Base-by-base conservation (phyloP, 2,113 vertebrate genomes). In the Polyodon spathula region DNA sequence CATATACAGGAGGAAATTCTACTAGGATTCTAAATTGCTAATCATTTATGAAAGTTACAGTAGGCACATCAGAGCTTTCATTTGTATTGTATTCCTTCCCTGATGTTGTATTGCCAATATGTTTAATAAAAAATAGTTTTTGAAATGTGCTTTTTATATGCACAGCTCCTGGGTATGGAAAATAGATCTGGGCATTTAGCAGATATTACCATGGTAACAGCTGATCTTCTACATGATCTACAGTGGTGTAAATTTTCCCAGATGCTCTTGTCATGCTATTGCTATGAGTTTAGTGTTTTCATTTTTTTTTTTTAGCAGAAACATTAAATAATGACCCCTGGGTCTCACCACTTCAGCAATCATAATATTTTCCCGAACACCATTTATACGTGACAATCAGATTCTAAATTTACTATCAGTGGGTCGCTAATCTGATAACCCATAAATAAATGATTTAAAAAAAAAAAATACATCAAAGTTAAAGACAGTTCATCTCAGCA, bases 71-170 rank as follows among this genome's bases (percentile, higher is more conserved):
- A 50, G 5, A 50, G n/a, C 5, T 7, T 14, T 5, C 58, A 61
- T 50, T 55, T 37, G 12, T 6, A 38, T 42, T 66, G 56, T 52
- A 58, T 58, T 44, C 56, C 43, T 66, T 58, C 46, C 59, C 48
- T 14, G 43, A 15, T 41, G 44, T 37, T 54, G 60, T 46, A 37
- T 61, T 14, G 53, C 42, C 39, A 43, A 2, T 37, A 59, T 43
- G 57, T 42, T 64, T 27, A 56, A 41, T 10, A 50, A 60, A 65
- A 39, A 46, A 54, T 39, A 27, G 27, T 46, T 61, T 66, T 7
- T 54, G 51, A 60, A 65, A 61, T 66, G 40, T 40, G 59, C 42
- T 61, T 61, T 61, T 65, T 65, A 55, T 61, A 54, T 61, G 43
- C 53, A 48, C 38, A 15, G 51, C 64, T 56, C 59, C 42, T 37